These are phyloP conservation scores for Amphiprion clarkii DNA, from an alignment of 2,797 vertebrate species.

Conservation along the genomic window DNA sequence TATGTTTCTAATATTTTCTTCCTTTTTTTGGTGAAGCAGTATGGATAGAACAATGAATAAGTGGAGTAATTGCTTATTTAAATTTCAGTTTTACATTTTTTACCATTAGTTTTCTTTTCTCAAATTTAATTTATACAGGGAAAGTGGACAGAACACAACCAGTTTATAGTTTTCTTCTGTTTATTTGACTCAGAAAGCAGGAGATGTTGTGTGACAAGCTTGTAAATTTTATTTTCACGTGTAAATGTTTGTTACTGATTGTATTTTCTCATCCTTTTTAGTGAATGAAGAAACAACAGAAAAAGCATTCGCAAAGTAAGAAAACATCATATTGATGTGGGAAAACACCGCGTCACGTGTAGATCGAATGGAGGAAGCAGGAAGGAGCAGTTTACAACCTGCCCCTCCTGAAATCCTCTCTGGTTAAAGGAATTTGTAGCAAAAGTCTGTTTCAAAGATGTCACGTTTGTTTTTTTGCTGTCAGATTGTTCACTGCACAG, in stretches of 20 bases:
- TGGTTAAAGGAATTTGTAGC: slow-evolving; percentile 19
- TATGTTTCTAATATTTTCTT: too few relatives aligned
- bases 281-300: slow-evolving; percentile 64
- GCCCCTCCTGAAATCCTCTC: slow-evolving; percentile 12
- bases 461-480: neutral
- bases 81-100: too few relatives aligned
- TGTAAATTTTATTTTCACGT: slow-evolving; percentile 73
- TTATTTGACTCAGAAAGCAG: slow-evolving; percentile 13
- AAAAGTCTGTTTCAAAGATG: slow-evolving; percentile 38
- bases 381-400: neutral
- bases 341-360: slow-evolving; percentile 60
- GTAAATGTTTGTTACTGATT: slow-evolving; percentile 74
- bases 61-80: too few relatives aligned
- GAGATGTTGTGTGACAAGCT: slow-evolving; percentile 49
- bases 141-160: too few relatives aligned
- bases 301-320: slow-evolving; percentile 77
- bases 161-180: neutral
- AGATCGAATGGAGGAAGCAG: slow-evolving; percentile 4
- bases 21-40: too few relatives aligned
- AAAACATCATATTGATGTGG: slow-evolving; percentile 66
- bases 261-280: slow-evolving; percentile 66
- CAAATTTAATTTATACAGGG: too few relatives aligned
- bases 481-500: neutral
- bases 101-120: too few relatives aligned
- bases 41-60: too few relatives aligned